A percentile compares a stretch with the other conserved stretches of the same genome.
These are phyloP conservation scores for Lepidotrigona ventralis DNA, from an alignment of 1,140 invertebrate species.

Conservation along the genomic window DNA sequence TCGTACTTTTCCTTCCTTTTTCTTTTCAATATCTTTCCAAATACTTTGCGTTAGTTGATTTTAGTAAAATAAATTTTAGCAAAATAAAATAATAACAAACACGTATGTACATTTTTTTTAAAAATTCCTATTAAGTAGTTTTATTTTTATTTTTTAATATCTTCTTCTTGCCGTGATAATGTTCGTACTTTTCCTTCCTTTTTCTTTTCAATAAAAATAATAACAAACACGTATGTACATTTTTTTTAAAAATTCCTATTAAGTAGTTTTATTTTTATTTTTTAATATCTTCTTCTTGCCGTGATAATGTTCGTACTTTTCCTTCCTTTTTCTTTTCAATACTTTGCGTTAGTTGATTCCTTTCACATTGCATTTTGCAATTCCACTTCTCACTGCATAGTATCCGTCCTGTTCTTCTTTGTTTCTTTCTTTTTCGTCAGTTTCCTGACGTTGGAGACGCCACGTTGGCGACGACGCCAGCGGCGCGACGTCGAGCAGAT, in stretches of 20 bases:
- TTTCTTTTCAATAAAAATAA: neutral
- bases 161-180: neutral
- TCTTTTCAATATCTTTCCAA: too few species aligned
- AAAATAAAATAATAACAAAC: neutral
- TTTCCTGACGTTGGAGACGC: neutral
- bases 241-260: neutral
- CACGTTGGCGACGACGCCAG: neutral
- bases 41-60: too few species aligned
- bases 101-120: neutral
- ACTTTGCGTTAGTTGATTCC: too few species aligned
- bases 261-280: neutral
- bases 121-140: neutral
- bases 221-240: neutral
- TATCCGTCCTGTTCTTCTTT: too few species aligned
- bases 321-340: too few species aligned
- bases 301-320: neutral
- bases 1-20: too few species aligned
- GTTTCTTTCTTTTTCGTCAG: neutral
- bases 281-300: neutral
- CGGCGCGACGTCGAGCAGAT: neutral
- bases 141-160: neutral
- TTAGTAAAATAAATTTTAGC: too few species aligned
- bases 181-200: neutral
- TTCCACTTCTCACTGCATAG: neutral
- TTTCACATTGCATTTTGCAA: neutral